These are phyloP conservation scores for Pontoporia blainvillei DNA, from an alignment of 2,113 vertebrate species.

Conservation along the genomic window DNA sequence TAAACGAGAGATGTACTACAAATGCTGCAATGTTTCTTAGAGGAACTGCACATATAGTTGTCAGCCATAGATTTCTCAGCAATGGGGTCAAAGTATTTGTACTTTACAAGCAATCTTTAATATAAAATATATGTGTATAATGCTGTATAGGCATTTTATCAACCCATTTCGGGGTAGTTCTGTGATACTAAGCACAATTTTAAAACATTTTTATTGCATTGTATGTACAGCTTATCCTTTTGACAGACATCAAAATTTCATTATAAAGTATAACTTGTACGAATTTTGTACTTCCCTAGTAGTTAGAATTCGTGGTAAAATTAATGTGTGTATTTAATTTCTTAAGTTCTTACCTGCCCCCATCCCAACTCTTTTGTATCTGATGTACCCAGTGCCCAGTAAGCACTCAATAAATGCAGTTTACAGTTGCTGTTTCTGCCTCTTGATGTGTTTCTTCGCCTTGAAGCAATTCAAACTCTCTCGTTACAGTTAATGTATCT, in stretches of 20 bases:
- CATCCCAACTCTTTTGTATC: constrained; percentile 15
- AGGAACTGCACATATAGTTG: not conserved
- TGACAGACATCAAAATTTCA: not conserved
- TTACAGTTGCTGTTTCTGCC: not conserved
- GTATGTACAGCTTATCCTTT: constrained; percentile 54
- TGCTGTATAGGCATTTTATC: not conserved
- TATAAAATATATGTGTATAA: not conserved
- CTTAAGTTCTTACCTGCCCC: not conserved
- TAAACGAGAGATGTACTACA: not conserved
- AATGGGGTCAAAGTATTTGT: not conserved
- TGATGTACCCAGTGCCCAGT: not conserved
- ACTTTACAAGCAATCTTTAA: not conserved
- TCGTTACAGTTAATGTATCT: not conserved
- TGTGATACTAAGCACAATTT: constrained; percentile 63
- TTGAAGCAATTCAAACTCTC: not conserved
- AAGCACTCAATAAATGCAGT: constrained; percentile 27
- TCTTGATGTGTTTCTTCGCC: not conserved
- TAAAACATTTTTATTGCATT: not conserved
- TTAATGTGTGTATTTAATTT: constrained; percentile 40
- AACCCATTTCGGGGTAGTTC: constrained; percentile 47
- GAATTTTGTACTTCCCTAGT: constrained; percentile 50
- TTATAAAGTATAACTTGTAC: constrained; percentile 33
- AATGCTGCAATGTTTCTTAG: constrained; percentile 10
- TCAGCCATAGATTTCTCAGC: constrained; percentile 1
- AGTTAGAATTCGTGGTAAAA: constrained; percentile 13